These are phyloP conservation scores for Mellilla xanthometata DNA, from an alignment of 2,888 invertebrate species.

Conservation along the genomic window DNA sequence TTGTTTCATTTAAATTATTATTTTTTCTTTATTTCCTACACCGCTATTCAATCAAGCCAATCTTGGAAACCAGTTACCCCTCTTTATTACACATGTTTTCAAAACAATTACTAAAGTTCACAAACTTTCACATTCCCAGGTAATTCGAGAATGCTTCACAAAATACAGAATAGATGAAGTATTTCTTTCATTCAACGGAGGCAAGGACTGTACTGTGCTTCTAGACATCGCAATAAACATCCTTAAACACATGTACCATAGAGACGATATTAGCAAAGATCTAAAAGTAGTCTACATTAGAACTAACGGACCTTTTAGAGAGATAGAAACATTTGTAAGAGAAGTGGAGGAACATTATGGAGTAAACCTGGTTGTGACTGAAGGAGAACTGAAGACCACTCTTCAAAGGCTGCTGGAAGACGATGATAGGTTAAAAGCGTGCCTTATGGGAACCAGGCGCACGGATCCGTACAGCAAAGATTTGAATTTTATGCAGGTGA, in stretches of 20 bases:
- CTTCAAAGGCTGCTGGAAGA: conserved; percentile 84
- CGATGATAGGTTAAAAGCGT: conserved; percentile 87
- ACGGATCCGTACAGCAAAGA: conserved; percentile 92
- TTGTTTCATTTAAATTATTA: too few species aligned
- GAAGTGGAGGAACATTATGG: conserved; percentile 87
- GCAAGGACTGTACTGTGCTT: conserved; percentile 98
- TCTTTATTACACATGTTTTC: background rate
- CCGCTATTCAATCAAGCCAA: too few species aligned
- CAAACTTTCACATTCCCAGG: conserved; percentile 59
- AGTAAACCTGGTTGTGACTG: conserved; percentile 86
- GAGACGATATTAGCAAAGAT: conserved; percentile 58
- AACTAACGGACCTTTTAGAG: conserved; percentile 90
- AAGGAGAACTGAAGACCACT: conserved; percentile 88
- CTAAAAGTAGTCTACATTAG: conserved; percentile 91
- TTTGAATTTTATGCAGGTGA: conserved; percentile 87
- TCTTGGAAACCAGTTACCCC: too few species aligned
- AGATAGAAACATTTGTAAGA: conserved; percentile 92
- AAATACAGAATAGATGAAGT: conserved; percentile 88
- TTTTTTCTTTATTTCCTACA: too few species aligned
- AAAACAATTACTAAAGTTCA: background rate
- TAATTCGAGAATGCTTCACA: conserved; percentile 83
- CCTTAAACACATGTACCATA: conserved; percentile 50
- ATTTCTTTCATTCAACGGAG: conserved; percentile 98
- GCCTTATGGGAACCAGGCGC: conserved; percentile 95
- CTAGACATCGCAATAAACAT: conserved; percentile 76